Evolutionary conservation across 2,113 vertebrate species (phyloP), one percentile per base, ranked within the genome.

Genomic region (Lampris incognitus): DNA sequence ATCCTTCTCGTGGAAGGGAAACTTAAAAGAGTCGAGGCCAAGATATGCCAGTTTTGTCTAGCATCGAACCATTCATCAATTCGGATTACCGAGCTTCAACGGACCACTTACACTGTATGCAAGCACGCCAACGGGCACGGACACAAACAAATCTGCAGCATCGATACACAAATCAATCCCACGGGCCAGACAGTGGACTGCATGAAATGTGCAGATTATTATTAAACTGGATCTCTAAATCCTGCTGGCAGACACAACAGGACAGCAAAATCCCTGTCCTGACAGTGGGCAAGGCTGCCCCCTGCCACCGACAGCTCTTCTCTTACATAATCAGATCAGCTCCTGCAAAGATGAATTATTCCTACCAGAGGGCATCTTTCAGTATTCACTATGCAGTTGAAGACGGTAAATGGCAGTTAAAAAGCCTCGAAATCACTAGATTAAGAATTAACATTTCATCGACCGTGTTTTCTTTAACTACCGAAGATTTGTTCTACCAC

Each of bases 291-390:
- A 89, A 85, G 82, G 82, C 84, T 55, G 81, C 81, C 68, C 24
- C 82, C 85, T 80, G 69, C 74, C 51, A 56, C 80, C 76, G 79
- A 69, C 11, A 40, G 13, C 9, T 81, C 48, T 58, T 2, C 81
- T 83, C 78, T 90, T 91, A 90, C 79, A 78, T 88, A 91, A 91
- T 63, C 78, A 82, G 71, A 78, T 36, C 79, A 1, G 62, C 82
- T 74, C 74, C 72, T 79, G 81, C 66, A 52, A 59, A 85, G 59
- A 41, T 9, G 76, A 88, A 84, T 64, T 52, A 82, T 75, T 84
- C 74, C 76, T 79, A 71, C 69, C 77, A 65, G 85, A 85, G 11
- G 11, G 24, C 78, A 88, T 74, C 48, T 1, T 44, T 84, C 83
- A 72, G 39, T 13, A 42, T 72, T 54, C 3, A 13, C 52, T 52